These are phyloP conservation scores for Python bivittatus DNA, from an alignment of 2,113 vertebrate species.

Conservation along the genomic window DNA sequence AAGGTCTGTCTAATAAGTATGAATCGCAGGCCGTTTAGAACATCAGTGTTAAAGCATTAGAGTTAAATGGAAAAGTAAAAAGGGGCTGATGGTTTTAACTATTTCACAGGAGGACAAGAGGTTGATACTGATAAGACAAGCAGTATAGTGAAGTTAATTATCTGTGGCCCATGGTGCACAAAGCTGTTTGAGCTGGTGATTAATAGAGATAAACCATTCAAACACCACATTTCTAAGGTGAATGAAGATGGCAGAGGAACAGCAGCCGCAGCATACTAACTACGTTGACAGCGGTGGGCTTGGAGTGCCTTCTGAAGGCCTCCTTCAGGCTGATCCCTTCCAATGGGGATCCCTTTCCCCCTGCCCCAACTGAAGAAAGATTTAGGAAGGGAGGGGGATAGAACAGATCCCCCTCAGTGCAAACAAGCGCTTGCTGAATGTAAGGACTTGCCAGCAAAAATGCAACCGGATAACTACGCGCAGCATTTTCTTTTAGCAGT, in stretches of 20 bases:
- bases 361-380: background rate
- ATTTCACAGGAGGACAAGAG: constrained; percentile 83
- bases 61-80: constrained; percentile 73
- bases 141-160: constrained; percentile 75
- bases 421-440: background rate
- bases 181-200: constrained; percentile 74
- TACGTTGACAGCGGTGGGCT: constrained; percentile 19
- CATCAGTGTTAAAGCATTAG: constrained; percentile 81
- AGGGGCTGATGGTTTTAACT: constrained; percentile 82
- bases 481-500: background rate
- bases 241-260: constrained; percentile 69
- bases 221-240: constrained; percentile 72
- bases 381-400: background rate
- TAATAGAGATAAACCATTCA: constrained; percentile 76
- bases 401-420: background rate
- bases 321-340: constrained; percentile 21
- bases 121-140: constrained; percentile 79
- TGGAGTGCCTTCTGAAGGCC: background rate
- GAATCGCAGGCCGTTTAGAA: constrained; percentile 75
- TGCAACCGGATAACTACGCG: background rate
- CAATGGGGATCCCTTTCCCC: background rate
- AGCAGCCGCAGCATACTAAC: constrained; percentile 57
- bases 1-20: constrained; percentile 71
- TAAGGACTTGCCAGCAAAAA: background rate
- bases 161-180: constrained; percentile 69